These are phyloP conservation scores for Poeciliopsis gracilis DNA, from an alignment of 2,797 vertebrate species.

Conservation along the genomic window DNA sequence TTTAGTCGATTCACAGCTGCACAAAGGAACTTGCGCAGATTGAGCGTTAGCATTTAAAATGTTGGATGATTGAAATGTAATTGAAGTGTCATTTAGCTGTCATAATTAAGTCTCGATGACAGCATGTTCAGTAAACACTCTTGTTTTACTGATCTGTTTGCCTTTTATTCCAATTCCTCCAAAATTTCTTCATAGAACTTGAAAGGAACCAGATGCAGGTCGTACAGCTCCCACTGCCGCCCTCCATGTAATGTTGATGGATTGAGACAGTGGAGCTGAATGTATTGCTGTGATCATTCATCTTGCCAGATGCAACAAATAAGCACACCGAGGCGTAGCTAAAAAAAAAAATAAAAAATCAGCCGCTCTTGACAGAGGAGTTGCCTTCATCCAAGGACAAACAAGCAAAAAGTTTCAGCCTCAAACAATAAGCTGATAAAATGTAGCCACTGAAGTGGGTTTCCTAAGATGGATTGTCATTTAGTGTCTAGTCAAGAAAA, in stretches of 20 bases:
- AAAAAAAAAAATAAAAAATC: constrained; percentile 5
- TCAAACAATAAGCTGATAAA: constrained; percentile 9
- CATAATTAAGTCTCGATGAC: constrained; percentile 5
- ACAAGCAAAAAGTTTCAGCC: constrained; percentile 19
- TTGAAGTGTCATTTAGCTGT: constrained; percentile 7
- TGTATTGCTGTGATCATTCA: constrained; percentile 77
- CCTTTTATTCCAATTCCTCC: neutral
- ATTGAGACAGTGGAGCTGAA: constrained; percentile 74
- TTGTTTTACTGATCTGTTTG: constrained; percentile 11
- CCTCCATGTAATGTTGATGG: constrained; percentile 62
- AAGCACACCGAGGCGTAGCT: constrained; percentile 73
- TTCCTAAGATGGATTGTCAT: neutral
- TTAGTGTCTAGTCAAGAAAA: neutral
- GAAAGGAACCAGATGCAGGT: constrained; percentile 12
- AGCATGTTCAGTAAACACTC: constrained; percentile 18
- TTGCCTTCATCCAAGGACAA: constrained; percentile 60
- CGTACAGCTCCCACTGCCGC: constrained; percentile 29
- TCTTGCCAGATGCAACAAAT: constrained; percentile 77
- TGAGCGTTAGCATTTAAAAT: neutral
- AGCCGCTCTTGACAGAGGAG: constrained; percentile 49
- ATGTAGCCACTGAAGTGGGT: constrained; percentile 17
- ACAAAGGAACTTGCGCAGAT: neutral
- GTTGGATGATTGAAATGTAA: constrained; percentile 7
- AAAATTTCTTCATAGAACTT: constrained; percentile 19
- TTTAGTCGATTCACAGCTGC: neutral